These are phyloP conservation scores for Flexamia atlantica DNA, from an alignment of 2,888 invertebrate species.

Conservation along the genomic window DNA sequence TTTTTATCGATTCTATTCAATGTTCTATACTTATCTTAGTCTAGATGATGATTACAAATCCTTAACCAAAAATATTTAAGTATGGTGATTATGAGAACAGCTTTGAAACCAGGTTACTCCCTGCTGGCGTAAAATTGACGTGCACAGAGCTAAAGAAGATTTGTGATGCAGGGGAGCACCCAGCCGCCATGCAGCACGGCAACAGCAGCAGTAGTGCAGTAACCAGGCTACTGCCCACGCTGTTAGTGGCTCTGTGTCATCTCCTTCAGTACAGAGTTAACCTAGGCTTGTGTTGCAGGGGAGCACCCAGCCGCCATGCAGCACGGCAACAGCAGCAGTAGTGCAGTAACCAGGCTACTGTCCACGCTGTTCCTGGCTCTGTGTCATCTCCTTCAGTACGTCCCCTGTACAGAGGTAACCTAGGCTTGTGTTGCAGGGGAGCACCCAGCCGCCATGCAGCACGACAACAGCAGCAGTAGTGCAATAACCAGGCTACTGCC, in stretches of 20 bases:
- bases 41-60: no score
- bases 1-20: no score
- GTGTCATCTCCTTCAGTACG: neutral
- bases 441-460: slow-evolving; percentile 82
- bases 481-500: slow-evolving; percentile 67
- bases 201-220: slow-evolving; percentile 75
- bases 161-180: slow-evolving; percentile 69
- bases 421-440: slow-evolving; percentile 24
- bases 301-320: neutral
- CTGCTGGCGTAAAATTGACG: no score
- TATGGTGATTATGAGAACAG: no score
- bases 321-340: neutral
- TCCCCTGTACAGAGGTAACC: neutral
- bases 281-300: neutral
- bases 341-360: slow-evolving; percentile 66
- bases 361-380: neutral
- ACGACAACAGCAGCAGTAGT: slow-evolving; percentile 75
- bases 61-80: no score
- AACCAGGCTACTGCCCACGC: slow-evolving; percentile 48
- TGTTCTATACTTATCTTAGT: no score
- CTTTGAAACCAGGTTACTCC: no score
- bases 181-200: slow-evolving; percentile 77
- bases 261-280: neutral
- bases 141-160: no score
- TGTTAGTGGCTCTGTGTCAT: neutral